Percentiles rank a stretch among this genome's conserved stretches.
Conservation (phyloP, 2,888 invertebrate species). For the Onthophagus sagittarius region DNA sequence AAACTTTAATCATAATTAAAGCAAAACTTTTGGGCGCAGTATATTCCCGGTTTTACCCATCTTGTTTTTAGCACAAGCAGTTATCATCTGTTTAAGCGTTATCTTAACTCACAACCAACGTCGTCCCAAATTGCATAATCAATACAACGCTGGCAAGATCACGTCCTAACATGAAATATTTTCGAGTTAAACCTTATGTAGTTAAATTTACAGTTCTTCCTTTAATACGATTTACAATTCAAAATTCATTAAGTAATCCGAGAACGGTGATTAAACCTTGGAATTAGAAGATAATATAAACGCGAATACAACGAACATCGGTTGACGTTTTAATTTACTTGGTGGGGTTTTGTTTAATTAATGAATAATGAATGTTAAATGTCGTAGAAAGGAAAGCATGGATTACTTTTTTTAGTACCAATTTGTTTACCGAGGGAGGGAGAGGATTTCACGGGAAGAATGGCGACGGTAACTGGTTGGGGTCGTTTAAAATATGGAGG, state of each 20-base stretch:
- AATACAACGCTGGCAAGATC: neutral
- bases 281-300: neutral
- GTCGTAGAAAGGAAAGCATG: neutral
- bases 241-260: neutral
- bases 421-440: slow-evolving; percentile 83
- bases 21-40: neutral
- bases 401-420: slow-evolving; percentile 59
- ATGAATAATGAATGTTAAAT: neutral
- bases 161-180: no score
- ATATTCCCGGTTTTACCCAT: no score
- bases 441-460: slow-evolving; percentile 77
- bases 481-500: slow-evolving; percentile 88
- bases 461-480: slow-evolving; percentile 91
- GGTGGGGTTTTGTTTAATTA: neutral
- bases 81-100: neutral
- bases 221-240: neutral
- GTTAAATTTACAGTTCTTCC: neutral
- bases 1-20: neutral
- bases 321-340: neutral
- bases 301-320: neutral
- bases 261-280: neutral
- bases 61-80: neutral
- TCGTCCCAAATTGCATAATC: neutral
- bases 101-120: neutral
- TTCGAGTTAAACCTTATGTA: neutral